Conservation (phyloP, 2,888 invertebrate genomes). For the Leptopilina myrica region DNA sequence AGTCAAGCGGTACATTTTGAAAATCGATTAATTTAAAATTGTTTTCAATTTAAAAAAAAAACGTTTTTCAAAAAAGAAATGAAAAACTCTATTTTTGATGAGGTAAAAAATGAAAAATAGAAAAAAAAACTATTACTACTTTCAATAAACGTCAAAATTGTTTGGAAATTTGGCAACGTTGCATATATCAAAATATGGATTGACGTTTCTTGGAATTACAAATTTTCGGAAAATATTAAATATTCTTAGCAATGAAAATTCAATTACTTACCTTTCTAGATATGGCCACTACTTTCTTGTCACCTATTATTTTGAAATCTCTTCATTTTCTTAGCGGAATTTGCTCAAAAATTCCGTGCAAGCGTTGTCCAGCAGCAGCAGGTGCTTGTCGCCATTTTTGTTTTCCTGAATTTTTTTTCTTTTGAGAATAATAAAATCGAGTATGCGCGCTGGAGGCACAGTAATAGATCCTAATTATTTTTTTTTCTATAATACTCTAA, state of each 20-base stretch:
- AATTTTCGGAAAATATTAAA: background rate
- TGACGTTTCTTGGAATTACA: background rate
- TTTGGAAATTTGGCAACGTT: no score
- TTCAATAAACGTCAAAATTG: no score
- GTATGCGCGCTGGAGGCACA: background rate
- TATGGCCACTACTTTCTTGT: conserved; percentile 39
- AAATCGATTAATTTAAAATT: background rate
- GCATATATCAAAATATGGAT: no score
- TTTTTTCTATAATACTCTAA: background rate
- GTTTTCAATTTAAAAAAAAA: no score
- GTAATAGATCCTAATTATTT: background rate
- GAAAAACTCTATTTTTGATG: no score
- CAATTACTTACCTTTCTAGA: conserved; percentile 29
- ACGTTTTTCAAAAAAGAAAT: no score
- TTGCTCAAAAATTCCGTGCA: conserved; percentile 4
- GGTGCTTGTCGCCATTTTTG: conserved; percentile 37
- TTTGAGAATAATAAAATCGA: background rate
- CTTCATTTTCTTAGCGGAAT: conserved; percentile 39
- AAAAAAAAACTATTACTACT: no score
- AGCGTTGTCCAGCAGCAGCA: background rate
- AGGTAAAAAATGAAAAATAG: no score
- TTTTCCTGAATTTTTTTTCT: background rate
- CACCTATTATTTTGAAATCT: conserved; percentile 30
- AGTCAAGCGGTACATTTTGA: conserved; percentile 31
- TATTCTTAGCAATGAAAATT: background rate